Evolutionary conservation across 2,888 invertebrate genomes (phyloP).

Genomic region (Emmelina monodactyla): DNA sequence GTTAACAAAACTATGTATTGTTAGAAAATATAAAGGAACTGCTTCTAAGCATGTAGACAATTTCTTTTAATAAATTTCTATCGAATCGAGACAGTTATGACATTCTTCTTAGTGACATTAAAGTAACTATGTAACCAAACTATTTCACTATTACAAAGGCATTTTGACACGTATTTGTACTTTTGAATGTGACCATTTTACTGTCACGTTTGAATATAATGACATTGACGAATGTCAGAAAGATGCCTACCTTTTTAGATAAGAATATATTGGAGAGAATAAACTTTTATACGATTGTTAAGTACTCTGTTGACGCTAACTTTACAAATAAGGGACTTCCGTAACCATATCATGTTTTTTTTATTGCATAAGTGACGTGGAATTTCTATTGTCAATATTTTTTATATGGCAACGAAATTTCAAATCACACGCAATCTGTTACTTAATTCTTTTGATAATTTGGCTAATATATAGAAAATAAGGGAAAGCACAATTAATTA

Average conservation of each 20-base stretch:
- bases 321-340: constrained; percentile 55
- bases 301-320: constrained; percentile 62
- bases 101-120: constrained; percentile 45
- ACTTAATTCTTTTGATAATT: constrained; percentile 33
- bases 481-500: constrained; percentile 58
- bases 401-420: constrained; percentile 32
- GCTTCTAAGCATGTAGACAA: constrained; percentile 44
- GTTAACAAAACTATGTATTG: constrained; percentile 51
- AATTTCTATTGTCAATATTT: constrained; percentile 24
- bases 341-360: constrained; percentile 51
- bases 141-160: constrained; percentile 48
- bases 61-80: constrained; percentile 26
- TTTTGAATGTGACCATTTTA: constrained; percentile 34
- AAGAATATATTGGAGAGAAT: constrained; percentile 63
- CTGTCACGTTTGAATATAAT: constrained; percentile 32
- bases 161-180: constrained; percentile 30
- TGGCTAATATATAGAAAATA: constrained; percentile 59
- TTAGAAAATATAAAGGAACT: constrained; percentile 42
- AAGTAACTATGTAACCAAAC: constrained; percentile 37
- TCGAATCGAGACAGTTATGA: constrained; percentile 20
- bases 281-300: constrained; percentile 65
- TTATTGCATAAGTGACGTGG: constrained; percentile 20
- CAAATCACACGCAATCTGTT: constrained; percentile 24
- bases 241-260: constrained; percentile 61
- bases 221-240: constrained; percentile 42